Base-by-base conservation (phyloP, 2,797 vertebrate genomes). In the Forpus xanthops region DNA sequence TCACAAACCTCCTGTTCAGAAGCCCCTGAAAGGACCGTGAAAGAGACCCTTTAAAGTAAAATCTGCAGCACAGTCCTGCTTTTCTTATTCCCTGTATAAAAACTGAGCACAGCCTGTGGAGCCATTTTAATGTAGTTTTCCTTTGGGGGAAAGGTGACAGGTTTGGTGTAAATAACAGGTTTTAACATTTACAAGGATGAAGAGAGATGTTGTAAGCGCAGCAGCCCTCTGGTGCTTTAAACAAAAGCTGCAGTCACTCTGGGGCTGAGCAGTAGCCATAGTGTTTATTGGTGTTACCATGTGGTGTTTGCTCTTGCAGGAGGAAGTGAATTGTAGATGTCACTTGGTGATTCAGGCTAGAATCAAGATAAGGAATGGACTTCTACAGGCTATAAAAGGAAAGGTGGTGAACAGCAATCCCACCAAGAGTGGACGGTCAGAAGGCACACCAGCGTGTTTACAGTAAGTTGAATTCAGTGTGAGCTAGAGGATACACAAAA, bases 1-100 rank as follows among this genome's bases (percentile, higher is more conserved):
- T 82, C 67, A 81, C 95, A 93, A 86, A 91, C 89, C 89, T 86
- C 50, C 89, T 84, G 79, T 89, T 93, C 80, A 94, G 71, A 78
- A 91, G 60, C 37, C 52, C 47, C 66, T 79, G 56, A 76, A 90
- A 79, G 53, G 60, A 37, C 83, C 42, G 10, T 93, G 83, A 96
- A 96, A 91, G 94, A 88, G 60, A 65, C 67, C 71, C 39, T 94
- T 91, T 75, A 78, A 84, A 91, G 52, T 42, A 37, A 73, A 81
- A 85, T 67, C 61, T 82, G 33, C 31, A 60, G 70, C 55, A 27
- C n/a, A 56, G 52, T 41, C 44, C 64, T 52, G 27, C 18, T 13
- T 49, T 81, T 28, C 17, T 16, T 13, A 27, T 15, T 2, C 18
- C 33, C 47, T 53, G 5, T 39, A 7, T 75, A 12, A 64, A 82